A percentile compares a stretch with the other conserved stretches of the same genome.
phyloP scores from a whole-genome alignment of 2,888 invertebrate species.

The Limenitis camilla region DNA sequence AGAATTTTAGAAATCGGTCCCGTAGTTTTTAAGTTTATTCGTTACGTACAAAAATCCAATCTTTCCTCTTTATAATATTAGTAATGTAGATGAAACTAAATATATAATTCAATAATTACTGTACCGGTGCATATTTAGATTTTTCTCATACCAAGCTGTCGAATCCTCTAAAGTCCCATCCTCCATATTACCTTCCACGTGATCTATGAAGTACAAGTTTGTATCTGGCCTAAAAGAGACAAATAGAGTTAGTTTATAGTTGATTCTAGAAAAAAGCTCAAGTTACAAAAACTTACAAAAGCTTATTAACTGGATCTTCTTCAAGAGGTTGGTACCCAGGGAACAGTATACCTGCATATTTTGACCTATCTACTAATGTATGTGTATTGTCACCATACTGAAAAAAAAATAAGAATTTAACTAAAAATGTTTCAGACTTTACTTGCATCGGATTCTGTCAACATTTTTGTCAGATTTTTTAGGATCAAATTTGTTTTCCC shows the following conservation, averaged over 20 bases:
- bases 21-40: too few relatives aligned
- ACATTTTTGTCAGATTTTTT: too few relatives aligned
- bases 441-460: too few relatives aligned
- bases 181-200: constrained; percentile 97
- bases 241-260: background rate
- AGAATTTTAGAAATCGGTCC: too few relatives aligned
- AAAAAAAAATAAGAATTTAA: constrained; percentile 29
- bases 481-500: too few relatives aligned
- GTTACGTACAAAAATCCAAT: too few relatives aligned
- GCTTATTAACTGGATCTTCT: constrained; percentile 74
- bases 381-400: constrained; percentile 98
- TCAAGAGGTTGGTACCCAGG: constrained; percentile 82
- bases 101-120: background rate
- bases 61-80: too few relatives aligned
- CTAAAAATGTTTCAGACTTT: background rate
- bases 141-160: constrained; percentile 85
- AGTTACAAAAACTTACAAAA: constrained; percentile 68
- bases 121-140: constrained; percentile 75
- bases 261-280: background rate
- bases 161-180: constrained; percentile 90
- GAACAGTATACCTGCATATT: constrained; percentile 89
- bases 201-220: constrained; percentile 91
- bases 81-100: too few relatives aligned
- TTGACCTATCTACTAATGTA: constrained; percentile 90
- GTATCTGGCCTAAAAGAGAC: constrained; percentile 74